These are phyloP conservation scores for Scomber scombrus DNA, from an alignment of 2,113 vertebrate genomes.

Conservation along the genomic window DNA sequence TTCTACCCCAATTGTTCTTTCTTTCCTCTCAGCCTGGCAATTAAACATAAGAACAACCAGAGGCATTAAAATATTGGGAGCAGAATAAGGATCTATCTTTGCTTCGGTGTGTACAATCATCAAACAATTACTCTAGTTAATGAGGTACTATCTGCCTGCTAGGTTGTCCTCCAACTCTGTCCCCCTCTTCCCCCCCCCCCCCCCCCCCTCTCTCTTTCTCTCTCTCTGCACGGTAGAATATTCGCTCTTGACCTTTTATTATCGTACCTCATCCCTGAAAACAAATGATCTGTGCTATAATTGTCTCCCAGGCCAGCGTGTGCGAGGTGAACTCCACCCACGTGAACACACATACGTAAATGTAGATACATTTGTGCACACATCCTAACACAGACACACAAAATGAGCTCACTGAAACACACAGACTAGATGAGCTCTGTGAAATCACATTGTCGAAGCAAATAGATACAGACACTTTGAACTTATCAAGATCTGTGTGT, in stretches of 20 bases:
- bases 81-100: slow-evolving; percentile 59
- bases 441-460: slow-evolving; percentile 21
- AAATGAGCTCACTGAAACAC: slow-evolving; percentile 19
- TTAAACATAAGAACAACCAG: slow-evolving; percentile 49
- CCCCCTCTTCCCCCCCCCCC: not conserved
- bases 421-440: slow-evolving; percentile 36
- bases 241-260: slow-evolving; percentile 69
- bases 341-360: slow-evolving; percentile 36
- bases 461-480: slow-evolving; percentile 48
- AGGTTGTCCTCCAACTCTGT: slow-evolving; percentile 48
- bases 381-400: slow-evolving; percentile 1
- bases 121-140: slow-evolving; percentile 78
- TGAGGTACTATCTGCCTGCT: slow-evolving; percentile 58
- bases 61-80: slow-evolving; percentile 55
- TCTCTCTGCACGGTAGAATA: slow-evolving; percentile 24
- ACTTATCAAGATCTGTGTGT: slow-evolving; percentile 44
- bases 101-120: slow-evolving; percentile 49
- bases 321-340: not conserved
- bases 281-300: slow-evolving; percentile 71
- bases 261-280: slow-evolving; percentile 56
- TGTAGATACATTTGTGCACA: slow-evolving; percentile 18
- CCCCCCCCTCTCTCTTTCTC: slow-evolving; percentile 1
- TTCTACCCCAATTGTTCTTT: not conserved
- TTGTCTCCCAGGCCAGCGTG: slow-evolving; percentile 54
- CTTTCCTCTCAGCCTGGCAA: slow-evolving; percentile 26